Evolutionary conservation across 2,113 vertebrate species (phyloP).

Genomic region (Bujurquina vittata): DNA sequence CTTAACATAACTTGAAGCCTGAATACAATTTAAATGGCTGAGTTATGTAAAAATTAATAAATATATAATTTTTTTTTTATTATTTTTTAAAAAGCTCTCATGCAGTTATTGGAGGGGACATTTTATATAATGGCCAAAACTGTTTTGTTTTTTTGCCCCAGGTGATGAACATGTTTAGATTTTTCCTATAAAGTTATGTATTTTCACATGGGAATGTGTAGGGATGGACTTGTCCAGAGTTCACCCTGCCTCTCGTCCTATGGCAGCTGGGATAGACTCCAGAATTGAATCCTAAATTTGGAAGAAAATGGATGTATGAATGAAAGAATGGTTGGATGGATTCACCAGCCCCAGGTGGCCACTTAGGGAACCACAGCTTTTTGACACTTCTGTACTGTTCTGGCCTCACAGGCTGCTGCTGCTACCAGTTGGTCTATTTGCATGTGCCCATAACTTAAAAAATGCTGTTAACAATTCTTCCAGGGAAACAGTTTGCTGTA

Average conservation of each 20-base stretch:
- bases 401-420: no score
- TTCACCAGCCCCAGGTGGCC: neutral
- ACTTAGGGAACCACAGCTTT: no score
- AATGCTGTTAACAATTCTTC: neutral
- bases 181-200: no score
- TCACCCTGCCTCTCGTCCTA: no score
- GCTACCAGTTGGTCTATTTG: neutral
- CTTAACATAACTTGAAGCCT: neutral
- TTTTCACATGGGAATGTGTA: rapidly evolving
- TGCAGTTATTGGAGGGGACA: neutral
- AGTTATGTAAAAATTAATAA: neutral
- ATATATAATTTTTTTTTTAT: no score
- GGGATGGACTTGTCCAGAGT: no score
- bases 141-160: neutral
- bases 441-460: neutral
- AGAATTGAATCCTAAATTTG: no score
- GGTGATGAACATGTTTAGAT: neutral
- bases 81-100: rapidly evolving
- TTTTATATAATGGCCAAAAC: neutral
- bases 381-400: no score
- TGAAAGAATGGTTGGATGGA: no score
- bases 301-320: no score
- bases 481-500: neutral
- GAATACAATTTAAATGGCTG: rapidly evolving
- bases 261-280: no score